These are phyloP conservation scores for Drosophila fungiperda DNA, from an alignment of 2,888 invertebrate genomes.

Conservation along the genomic window DNA sequence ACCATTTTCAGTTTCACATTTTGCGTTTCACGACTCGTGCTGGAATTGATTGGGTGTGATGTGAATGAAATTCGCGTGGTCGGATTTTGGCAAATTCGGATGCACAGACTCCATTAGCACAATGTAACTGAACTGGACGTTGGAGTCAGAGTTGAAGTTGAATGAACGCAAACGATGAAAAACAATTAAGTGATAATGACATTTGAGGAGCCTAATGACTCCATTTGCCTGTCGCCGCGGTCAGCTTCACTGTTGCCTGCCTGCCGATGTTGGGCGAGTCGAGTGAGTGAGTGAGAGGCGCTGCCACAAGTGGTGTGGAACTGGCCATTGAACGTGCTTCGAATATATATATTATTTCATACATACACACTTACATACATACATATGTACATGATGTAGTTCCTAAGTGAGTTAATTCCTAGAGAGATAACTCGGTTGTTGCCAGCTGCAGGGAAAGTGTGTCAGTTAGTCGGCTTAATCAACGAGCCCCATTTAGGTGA, in stretches of 20 bases:
- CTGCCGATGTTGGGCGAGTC: slow-evolving; percentile 12
- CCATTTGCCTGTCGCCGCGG: slow-evolving; percentile 27
- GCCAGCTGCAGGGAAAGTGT: slow-evolving; percentile 26
- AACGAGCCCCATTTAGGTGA: slow-evolving; percentile 19
- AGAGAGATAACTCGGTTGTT: background rate
- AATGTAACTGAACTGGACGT: slow-evolving; percentile 2
- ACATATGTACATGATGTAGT: background rate
- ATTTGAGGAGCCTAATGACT: slow-evolving; percentile 50
- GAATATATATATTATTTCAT: background rate
- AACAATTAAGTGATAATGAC: slow-evolving; percentile 52
- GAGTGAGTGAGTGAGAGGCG: background rate
- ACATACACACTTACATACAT: no score
- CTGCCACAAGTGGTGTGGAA: slow-evolving; percentile 6
- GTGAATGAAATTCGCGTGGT: slow-evolving; percentile 7
- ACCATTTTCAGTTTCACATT: slow-evolving; percentile 11
- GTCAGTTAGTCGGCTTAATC: slow-evolving; percentile 33
- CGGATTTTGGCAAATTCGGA: slow-evolving; percentile 40
- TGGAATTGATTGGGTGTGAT: background rate
- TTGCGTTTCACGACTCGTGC: slow-evolving; percentile 9
- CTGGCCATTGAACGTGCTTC: slow-evolving; percentile 7
- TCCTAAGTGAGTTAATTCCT: slow-evolving; percentile 4
- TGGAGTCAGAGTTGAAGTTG: slow-evolving; percentile 39
- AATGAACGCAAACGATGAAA: slow-evolving; percentile 45
- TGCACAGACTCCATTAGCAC: slow-evolving; percentile 30
- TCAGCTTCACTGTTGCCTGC: slow-evolving; percentile 12